Evolutionary conservation across 2,113 vertebrate genomes (phyloP), one percentile per base, ranked within the genome.

Genomic region (Dolichotis patagonum): DNA sequence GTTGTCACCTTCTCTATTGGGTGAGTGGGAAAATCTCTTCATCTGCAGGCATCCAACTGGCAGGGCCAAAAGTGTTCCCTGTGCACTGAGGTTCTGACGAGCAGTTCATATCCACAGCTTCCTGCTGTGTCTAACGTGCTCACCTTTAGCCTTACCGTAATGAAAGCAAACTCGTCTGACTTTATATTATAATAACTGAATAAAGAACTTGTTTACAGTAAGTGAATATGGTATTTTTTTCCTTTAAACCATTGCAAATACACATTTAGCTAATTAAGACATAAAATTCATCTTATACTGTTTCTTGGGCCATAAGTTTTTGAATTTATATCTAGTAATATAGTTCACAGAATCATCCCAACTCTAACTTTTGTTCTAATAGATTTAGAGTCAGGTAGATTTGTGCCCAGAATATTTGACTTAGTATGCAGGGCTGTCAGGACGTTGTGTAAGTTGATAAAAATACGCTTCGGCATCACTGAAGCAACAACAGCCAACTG

Each of bases 1-100:
- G 52, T 93, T 94, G 75, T 24, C 90, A 77, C 41, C 54, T 94
- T 86, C 63, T 32, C 94, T 95, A 95, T 58, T 93, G n/a, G 38
- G 88, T 88, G 43, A 85, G 65, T 88, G 30, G 43, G 63, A 90
- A 93, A 96, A 58, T 77, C 52, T 96, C 63, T 81, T 94, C 88
- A 88, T 86, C 46, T 80, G 8, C 30, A 62, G n/a, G 32, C 38
- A 77, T 95, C 54, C 69, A 93, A 94, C 35, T 63, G 38, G 22
- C 56, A 77, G 73, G 4, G 43, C 41, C 46, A 65, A 81, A 82
- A 71, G 32, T 20, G 20, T 92, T 63, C 82, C 85, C 9, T 80
- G 86, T 38, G 1, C 24, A 65, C 26, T 67, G 67, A 84, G 90
- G 30, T 87, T 87, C 11, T 92, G 41, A 73, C 28, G 60, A 86